Base-by-base conservation (phyloP, 2,888 invertebrate species). In the Mechanitis messenoides region DNA sequence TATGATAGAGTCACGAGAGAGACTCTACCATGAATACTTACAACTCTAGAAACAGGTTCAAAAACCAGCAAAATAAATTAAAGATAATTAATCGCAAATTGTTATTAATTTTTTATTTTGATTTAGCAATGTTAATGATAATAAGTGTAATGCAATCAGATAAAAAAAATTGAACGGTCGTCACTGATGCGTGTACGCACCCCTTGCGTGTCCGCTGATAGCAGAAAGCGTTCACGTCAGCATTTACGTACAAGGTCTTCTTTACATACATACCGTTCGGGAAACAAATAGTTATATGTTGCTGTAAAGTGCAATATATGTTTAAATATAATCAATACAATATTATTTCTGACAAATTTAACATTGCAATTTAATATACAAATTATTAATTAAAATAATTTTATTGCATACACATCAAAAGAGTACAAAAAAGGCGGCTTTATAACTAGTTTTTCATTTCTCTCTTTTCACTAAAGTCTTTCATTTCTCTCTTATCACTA, bases 131-230 rank as follows among this genome's bases (percentile, higher is more conserved):
- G 1, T 20, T 20, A 20, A 20, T 20, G 20, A 20, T 20, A 45
- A 33, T 9, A 53, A 58, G 20, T 59, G 53, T 56, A 60, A 38
- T 58, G 60, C 55, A 56, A 55, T 46, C 55, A 60, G 53, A 33
- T 57, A 31, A 45, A 62, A 56, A 60, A 57, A 68, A 64, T 62
- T 56, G 55, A 62, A 59, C 61, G 62, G 56, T 35, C 58, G 46
- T 55, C 61, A 61, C 45, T 63, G 61, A 68, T 68, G 70, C 69
- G 69, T 67, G 63, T 67, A 68, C 69, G 70, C 71, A 68, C 66
- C 71, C 70, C 69, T 72, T 64, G 72, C 72, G 71, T 71, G 72
- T 59, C 59, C 58, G 68, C 20, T 71, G 71, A 70, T 72, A 72
- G 68, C 71, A 70, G 67, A 66, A 64, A 63, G 64, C 63, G 65